Percentiles rank a stretch among this genome's conserved stretches.
Conservation (phyloP, 2,888 invertebrate genomes). For the Tigriopus californicus region DNA sequence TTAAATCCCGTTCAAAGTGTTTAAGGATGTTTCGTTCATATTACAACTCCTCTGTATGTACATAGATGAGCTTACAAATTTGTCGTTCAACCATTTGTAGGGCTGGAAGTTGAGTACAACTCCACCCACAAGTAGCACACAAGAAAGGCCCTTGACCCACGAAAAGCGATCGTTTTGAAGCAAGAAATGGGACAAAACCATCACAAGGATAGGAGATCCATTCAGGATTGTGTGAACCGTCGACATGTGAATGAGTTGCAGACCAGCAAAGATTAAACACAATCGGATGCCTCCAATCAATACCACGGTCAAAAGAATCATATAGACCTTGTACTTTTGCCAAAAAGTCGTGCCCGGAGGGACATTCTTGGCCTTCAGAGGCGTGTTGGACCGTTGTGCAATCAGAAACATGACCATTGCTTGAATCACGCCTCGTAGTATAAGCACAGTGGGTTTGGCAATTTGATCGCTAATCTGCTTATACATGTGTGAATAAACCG, state of each 20-base stretch:
- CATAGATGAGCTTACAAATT: no score
- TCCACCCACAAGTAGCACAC: neutral
- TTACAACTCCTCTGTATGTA: no score
- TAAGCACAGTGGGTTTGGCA: neutral
- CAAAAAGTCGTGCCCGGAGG: neutral
- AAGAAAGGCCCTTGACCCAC: neutral
- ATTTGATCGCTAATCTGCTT: neutral
- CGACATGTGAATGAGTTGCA: neutral
- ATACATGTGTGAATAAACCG: neutral
- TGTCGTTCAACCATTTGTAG: neutral
- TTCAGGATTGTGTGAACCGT: slow-evolving; percentile 4
- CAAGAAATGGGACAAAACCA: neutral
- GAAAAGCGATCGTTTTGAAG: neutral
- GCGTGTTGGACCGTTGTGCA: no score
- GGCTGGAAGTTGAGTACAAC: slow-evolving; percentile 6
- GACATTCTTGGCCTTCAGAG: neutral
- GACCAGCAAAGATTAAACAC: neutral
- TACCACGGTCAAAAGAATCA: neutral
- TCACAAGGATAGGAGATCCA: neutral
- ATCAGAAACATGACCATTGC: neutral
- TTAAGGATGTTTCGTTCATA: neutral
- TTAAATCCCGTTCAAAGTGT: no score
- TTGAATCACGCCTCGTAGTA: neutral
- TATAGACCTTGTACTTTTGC: neutral
- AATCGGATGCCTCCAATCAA: neutral